Percentiles rank a stretch among this genome's conserved stretches.
phyloP scores from a whole-genome alignment of 2,797 vertebrate species.

The Sebastes taczanowskii region DNA sequence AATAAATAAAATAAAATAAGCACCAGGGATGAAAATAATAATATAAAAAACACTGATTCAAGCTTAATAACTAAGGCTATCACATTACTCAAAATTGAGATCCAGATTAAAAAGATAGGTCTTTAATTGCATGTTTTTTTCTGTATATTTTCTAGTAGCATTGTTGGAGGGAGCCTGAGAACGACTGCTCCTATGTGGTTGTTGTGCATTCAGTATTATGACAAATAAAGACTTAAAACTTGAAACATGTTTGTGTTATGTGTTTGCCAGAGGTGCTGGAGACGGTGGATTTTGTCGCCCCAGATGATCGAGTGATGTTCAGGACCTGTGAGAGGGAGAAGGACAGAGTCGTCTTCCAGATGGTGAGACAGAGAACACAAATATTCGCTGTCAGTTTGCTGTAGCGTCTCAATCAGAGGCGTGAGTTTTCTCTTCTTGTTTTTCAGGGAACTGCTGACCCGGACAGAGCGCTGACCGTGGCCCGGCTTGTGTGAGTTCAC shows the following conservation, averaged over 20 bases:
- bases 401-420: background rate
- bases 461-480: constrained; percentile 90
- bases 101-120: no score
- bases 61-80: no score
- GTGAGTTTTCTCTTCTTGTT: background rate
- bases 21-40: no score
- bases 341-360: constrained; percentile 91
- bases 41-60: no score
- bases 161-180: background rate
- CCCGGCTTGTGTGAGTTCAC: constrained; percentile 89
- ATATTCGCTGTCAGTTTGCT: background rate
- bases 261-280: constrained; percentile 77
- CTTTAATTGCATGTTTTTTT: no score
- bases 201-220: background rate
- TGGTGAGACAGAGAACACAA: constrained; percentile 80
- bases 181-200: background rate
- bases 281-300: constrained; percentile 94
- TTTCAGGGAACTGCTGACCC: constrained; percentile 92
- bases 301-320: constrained; percentile 94
- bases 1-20: no score
- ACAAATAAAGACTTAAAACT: background rate
- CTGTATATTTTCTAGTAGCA: background rate
- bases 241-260: background rate
- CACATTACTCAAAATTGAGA: no score
- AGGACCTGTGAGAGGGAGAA: constrained; percentile 91